A percentile compares a stretch with the other conserved stretches of the same genome.
phyloP scores from a whole-genome alignment of 2,888 invertebrate species.

The Blastobasis lacticolella region DNA sequence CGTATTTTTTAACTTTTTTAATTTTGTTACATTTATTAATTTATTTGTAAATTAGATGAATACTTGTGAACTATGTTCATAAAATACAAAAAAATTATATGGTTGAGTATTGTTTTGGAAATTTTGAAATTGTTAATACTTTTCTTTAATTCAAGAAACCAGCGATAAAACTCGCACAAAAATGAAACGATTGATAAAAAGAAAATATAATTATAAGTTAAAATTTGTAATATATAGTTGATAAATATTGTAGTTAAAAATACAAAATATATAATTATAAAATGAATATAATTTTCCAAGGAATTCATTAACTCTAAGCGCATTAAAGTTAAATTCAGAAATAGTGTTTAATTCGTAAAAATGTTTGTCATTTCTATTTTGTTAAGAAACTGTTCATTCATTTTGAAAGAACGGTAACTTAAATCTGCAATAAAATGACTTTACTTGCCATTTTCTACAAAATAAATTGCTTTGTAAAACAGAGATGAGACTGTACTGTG shows the following conservation, averaged over 20 bases:
- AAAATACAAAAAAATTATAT: too few relatives aligned
- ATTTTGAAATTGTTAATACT: too few relatives aligned
- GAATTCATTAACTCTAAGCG: constrained; percentile 66
- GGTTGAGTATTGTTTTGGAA: too few relatives aligned
- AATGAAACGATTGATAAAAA: constrained; percentile 59
- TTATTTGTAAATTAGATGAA: too few relatives aligned
- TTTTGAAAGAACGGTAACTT: constrained; percentile 31
- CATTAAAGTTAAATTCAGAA: constrained; percentile 36
- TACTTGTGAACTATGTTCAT: too few relatives aligned
- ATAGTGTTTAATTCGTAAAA: constrained; percentile 16
- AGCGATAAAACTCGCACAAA: constrained; percentile 44
- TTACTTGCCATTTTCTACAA: constrained; percentile 57
- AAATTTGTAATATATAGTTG: constrained; percentile 73
- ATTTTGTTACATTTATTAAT: too few relatives aligned
- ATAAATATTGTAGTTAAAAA: constrained; percentile 71
- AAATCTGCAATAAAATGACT: constrained; percentile 45
- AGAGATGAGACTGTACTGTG: constrained; percentile 54
- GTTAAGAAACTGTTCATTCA: constrained; percentile 7
- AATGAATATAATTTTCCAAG: constrained; percentile 74
- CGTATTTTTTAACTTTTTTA: too few relatives aligned
- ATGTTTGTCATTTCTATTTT: constrained; percentile 12
- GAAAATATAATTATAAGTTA: constrained; percentile 61
- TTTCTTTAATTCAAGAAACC: constrained; percentile 18
- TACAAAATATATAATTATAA: constrained; percentile 70
- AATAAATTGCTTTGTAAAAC: constrained; percentile 42